phyloP scores from a whole-genome alignment of 1,140 invertebrate genomes.

The Drosophila nannoptera region DNA sequence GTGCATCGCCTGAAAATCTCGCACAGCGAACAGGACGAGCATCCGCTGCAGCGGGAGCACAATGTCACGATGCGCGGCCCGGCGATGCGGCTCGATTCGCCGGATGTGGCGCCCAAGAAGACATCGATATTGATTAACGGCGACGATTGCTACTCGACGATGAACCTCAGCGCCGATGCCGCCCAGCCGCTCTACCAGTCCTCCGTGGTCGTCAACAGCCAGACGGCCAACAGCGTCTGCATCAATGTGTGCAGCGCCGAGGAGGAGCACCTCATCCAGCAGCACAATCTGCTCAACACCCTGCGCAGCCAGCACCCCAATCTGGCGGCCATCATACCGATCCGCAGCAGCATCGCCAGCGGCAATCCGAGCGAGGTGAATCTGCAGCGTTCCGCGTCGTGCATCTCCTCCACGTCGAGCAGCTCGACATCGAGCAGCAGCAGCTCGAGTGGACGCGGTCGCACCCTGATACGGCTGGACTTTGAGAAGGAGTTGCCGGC shows the following conservation, averaged over 20 bases:
- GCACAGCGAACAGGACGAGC: conserved; percentile 68
- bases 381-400: conserved; percentile 70
- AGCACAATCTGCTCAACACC: conserved; percentile 73
- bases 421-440: conserved; percentile 66
- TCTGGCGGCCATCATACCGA: conserved; percentile 70
- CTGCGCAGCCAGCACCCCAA: conserved; percentile 57
- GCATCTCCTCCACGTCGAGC: conserved; percentile 72
- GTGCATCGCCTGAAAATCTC: conserved; percentile 83
- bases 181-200: conserved; percentile 83
- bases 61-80: conserved; percentile 33
- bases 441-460: conserved; percentile 58
- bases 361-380: conserved; percentile 51
- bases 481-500: conserved; percentile 58
- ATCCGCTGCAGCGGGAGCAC: conserved; percentile 35
- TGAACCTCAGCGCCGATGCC: conserved; percentile 82
- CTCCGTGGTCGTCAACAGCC: conserved; percentile 82
- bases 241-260: conserved; percentile 80
- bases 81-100: conserved; percentile 4
- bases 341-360: conserved; percentile 46
- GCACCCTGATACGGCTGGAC: conserved; percentile 70
- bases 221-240: conserved; percentile 81
- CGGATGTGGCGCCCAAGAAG: conserved; percentile 80
- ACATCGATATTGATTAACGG: conserved; percentile 88
- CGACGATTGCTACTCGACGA: conserved; percentile 84
- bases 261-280: conserved; percentile 66